Percentiles rank a stretch among this genome's conserved stretches.
phyloP scores from a whole-genome alignment of 2,113 vertebrate species.

The Litocranius walleri region DNA sequence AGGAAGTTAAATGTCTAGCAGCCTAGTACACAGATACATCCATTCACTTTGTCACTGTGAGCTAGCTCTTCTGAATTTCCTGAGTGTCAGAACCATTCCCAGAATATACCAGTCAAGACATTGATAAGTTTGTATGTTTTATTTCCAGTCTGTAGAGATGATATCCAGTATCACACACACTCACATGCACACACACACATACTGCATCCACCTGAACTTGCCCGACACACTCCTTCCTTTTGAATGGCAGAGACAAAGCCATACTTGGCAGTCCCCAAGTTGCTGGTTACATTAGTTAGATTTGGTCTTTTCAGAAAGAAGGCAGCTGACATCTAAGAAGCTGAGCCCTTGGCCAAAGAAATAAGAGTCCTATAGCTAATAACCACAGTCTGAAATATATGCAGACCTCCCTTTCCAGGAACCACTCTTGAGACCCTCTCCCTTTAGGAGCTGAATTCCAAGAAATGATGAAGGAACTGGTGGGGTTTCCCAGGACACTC shows the following conservation, averaged over 20 bases:
- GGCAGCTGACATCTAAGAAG: neutral
- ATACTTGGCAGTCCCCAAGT: neutral
- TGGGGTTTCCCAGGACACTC: neutral
- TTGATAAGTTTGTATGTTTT: slow-evolving; percentile 39
- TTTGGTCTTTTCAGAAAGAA: slow-evolving; percentile 67
- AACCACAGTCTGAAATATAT: neutral
- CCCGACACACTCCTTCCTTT: slow-evolving; percentile 3
- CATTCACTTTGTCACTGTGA: neutral
- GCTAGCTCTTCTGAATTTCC: neutral
- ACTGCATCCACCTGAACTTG: neutral
- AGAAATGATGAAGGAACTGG: neutral
- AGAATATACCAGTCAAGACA: neutral
- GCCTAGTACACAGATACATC: neutral
- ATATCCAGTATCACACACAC: neutral
- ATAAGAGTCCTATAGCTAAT: neutral
- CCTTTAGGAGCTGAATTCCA: neutral
- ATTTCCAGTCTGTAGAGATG: slow-evolving; percentile 47
- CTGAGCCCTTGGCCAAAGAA: slow-evolving; percentile 16
- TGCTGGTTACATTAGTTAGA: slow-evolving; percentile 34
- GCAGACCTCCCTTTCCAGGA: neutral
- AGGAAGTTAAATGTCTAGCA: neutral
- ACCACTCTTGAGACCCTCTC: neutral
- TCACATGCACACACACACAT: neutral
- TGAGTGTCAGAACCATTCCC: neutral
- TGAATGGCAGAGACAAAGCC: slow-evolving; percentile 16